A percentile compares a stretch with the other conserved stretches of the same genome.
Conservation (phyloP, 1,140 invertebrate genomes). For the Diabrotica virgifera region DNA sequence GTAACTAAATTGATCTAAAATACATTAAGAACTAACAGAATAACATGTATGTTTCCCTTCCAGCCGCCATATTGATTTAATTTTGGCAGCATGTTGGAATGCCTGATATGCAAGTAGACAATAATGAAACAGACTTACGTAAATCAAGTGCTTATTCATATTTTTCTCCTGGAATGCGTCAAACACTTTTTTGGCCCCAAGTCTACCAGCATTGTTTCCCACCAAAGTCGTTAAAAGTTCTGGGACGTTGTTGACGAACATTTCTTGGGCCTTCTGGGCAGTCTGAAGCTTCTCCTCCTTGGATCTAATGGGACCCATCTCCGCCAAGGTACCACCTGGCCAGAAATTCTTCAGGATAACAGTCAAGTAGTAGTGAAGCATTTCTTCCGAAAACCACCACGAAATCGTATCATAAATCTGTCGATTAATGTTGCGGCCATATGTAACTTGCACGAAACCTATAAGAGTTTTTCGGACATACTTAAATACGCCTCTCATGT, state of each 20-base stretch:
- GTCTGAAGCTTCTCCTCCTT: conserved; percentile 69
- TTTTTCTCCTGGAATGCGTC: conserved; percentile 80
- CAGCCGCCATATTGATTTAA: too few relatives aligned
- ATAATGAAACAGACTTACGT: conserved; percentile 63
- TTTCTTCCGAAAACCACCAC: conserved; percentile 85
- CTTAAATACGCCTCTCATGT: conserved; percentile 82
- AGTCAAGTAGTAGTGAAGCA: conserved; percentile 85
- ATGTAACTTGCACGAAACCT: conserved; percentile 88
- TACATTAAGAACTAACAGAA: too few relatives aligned
- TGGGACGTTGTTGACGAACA: conserved; percentile 70
- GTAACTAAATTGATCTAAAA: conserved; percentile 11
- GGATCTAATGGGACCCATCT: conserved; percentile 55
- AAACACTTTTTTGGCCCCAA: conserved; percentile 83
- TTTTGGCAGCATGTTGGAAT: too few relatives aligned
- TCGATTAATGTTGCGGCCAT: conserved; percentile 86
- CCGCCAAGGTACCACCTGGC: conserved; percentile 72
- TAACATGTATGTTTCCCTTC: too few relatives aligned
- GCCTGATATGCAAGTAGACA: background rate
- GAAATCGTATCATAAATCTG: conserved; percentile 85
- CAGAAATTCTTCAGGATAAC: conserved; percentile 83
- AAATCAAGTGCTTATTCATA: conserved; percentile 89
- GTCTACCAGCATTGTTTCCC: conserved; percentile 78
- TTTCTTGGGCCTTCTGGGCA: conserved; percentile 60
- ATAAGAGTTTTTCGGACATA: conserved; percentile 85
- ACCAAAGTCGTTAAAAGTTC: conserved; percentile 80